Conservation (phyloP, 1,140 invertebrate species). For the Cotesia chilonis region DNA sequence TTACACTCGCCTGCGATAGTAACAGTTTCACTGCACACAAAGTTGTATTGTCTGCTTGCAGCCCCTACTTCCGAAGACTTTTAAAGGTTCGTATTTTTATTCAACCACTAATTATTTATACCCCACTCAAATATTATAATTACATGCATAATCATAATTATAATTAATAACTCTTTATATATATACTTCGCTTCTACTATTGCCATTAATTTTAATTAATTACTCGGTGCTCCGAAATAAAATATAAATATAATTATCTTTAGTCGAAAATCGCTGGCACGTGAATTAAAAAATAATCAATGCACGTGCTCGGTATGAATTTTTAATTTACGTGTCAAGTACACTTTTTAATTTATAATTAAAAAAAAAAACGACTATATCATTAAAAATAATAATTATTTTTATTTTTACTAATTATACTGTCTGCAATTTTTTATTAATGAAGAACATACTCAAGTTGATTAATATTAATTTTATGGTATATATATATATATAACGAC, state of each 20-base stretch:
- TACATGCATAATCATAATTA: no score
- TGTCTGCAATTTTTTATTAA: not conserved
- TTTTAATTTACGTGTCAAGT: not conserved
- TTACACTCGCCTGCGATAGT: conserved; percentile 90
- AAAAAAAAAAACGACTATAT: not conserved
- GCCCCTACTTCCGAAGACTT: conserved; percentile 88
- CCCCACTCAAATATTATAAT: no score
- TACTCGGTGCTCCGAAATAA: conserved; percentile 26
- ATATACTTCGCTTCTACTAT: no score
- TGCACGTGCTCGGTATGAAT: conserved; percentile 10
- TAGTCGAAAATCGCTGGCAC: conserved; percentile 41
- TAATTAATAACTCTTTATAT: no score
- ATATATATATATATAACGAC: no score
- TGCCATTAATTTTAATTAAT: no score
- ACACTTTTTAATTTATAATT: not conserved
- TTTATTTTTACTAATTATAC: conserved; percentile 6
- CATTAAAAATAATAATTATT: conserved; percentile 10
- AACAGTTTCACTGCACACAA: conserved; percentile 90
- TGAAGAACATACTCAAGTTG: no score
- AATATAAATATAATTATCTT: conserved; percentile 51
- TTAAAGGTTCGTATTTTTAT: conserved; percentile 72
- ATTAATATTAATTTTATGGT: no score
- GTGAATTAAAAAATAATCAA: conserved; percentile 17
- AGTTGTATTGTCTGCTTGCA: conserved; percentile 89
- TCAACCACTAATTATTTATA: no score